phyloP scores from a whole-genome alignment of 2,888 invertebrate genomes.

The Drosophila niveifrons region DNA sequence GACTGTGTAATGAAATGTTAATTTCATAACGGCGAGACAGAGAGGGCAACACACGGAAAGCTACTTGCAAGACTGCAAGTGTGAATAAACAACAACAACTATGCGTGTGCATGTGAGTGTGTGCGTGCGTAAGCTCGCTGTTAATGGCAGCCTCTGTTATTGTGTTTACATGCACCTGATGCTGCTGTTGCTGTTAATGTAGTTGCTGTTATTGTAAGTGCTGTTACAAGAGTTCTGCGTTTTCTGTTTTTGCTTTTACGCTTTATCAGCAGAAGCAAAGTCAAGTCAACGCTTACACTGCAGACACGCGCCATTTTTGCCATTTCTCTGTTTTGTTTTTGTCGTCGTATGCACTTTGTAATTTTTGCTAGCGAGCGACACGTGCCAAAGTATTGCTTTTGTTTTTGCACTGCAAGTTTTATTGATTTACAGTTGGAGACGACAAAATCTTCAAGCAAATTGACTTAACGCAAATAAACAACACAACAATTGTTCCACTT shows the following conservation, averaged over 20 bases:
- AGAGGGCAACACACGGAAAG: conserved; percentile 2
- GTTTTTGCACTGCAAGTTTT: conserved; percentile 37
- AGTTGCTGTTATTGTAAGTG: conserved; percentile 24
- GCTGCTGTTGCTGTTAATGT: conserved; percentile 25
- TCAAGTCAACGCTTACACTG: conserved; percentile 36
- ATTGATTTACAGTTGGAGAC: conserved; percentile 53
- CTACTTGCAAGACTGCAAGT: conserved; percentile 20
- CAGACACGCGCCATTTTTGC: conserved; percentile 54
- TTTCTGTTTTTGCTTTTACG: conserved; percentile 28
- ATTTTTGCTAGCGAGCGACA: conserved; percentile 30
- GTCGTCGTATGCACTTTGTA: conserved; percentile 19
- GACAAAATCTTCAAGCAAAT: conserved; percentile 58
- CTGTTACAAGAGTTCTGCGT: conserved; percentile 1
- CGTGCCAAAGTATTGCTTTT: conserved; percentile 50
- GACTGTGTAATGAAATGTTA: conserved; percentile 41
- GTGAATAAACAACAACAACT: conserved; percentile 28
- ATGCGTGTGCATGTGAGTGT: conserved; percentile 3
- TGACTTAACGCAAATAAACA: conserved; percentile 68
- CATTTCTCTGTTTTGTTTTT: conserved; percentile 18
- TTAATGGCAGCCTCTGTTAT: conserved; percentile 12
- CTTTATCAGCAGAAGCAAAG: conserved; percentile 43
- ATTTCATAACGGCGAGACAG: conserved; percentile 28
- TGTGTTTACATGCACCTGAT: conserved; percentile 31
- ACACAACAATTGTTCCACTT: conserved; percentile 27
- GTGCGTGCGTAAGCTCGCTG: conserved; percentile 21